These are phyloP conservation scores for Sebastes hopkinsi DNA, from an alignment of 2,797 vertebrate species.

Conservation along the genomic window DNA sequence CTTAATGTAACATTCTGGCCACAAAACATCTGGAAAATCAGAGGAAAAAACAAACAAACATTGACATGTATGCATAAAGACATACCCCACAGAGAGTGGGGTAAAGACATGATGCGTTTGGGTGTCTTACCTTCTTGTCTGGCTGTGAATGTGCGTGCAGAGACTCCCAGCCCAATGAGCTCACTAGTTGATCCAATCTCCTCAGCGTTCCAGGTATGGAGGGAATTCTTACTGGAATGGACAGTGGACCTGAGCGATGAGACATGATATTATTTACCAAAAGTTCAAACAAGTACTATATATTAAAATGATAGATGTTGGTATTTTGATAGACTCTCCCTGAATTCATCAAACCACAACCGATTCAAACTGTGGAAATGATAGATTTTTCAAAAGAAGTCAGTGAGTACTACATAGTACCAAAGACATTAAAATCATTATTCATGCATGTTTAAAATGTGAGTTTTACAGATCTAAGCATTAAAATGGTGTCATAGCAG, in stretches of 20 bases:
- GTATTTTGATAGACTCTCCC: background rate
- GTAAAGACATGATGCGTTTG: background rate
- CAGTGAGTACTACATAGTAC: background rate
- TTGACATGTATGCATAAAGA: background rate
- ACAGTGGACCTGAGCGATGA: constrained; percentile 62
- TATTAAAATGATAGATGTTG: background rate
- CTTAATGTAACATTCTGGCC: background rate
- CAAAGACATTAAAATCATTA: background rate
- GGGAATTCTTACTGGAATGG: constrained; percentile 73
- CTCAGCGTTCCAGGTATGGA: constrained; percentile 80
- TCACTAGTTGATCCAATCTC: constrained; percentile 86
- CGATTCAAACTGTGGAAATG: background rate
- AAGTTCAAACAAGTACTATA: background rate
- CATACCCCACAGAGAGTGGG: background rate
- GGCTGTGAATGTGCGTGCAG: constrained; percentile 85
- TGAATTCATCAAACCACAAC: background rate
- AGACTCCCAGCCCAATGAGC: constrained; percentile 88
- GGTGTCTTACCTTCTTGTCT: constrained; percentile 82
- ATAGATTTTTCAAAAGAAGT: background rate
- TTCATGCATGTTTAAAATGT: background rate
- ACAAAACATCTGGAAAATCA: background rate
- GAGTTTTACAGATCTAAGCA: background rate
- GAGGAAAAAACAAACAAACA: background rate
- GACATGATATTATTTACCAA: background rate
- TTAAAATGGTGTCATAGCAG: background rate